These are phyloP conservation scores for Siniperca knerii DNA, from an alignment of 2,113 vertebrate species.

Conservation along the genomic window DNA sequence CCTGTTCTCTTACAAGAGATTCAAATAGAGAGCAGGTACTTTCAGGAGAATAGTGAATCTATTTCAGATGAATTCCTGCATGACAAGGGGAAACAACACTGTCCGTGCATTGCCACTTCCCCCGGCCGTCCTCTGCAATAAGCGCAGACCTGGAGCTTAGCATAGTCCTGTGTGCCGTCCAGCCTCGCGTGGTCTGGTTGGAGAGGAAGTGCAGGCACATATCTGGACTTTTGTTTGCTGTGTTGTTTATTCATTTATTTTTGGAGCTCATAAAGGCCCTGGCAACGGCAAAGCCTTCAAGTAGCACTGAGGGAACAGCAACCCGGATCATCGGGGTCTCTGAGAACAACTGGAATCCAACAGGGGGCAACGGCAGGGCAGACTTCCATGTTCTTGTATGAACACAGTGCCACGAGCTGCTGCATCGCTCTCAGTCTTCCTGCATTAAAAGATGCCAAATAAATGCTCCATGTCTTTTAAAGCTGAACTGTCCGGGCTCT, in stretches of 20 bases:
- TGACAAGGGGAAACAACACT: background rate
- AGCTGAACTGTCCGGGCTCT: background rate
- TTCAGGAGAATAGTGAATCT: background rate
- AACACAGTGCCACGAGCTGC: background rate
- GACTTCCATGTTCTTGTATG: background rate
- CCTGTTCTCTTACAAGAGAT: background rate
- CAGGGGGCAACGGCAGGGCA: conserved; percentile 42
- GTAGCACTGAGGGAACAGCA: background rate
- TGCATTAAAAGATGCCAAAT: background rate
- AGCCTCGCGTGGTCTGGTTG: background rate
- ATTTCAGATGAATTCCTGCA: background rate
- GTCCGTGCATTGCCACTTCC: too few species aligned
- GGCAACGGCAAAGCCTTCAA: background rate
- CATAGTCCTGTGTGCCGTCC: background rate
- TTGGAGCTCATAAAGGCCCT: background rate
- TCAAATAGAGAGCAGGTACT: background rate
- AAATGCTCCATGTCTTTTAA: too few species aligned
- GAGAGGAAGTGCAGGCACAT: conserved; percentile 7
- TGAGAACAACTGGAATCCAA: conserved; percentile 19
- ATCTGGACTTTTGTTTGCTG: background rate
- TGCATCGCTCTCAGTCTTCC: background rate
- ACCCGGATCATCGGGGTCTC: background rate
- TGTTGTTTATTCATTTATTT: too few species aligned
- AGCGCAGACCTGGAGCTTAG: background rate
- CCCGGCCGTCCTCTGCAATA: background rate